Evolutionary conservation across 2,113 vertebrate species (phyloP).

Genomic region (Marmota flaviventris): DNA sequence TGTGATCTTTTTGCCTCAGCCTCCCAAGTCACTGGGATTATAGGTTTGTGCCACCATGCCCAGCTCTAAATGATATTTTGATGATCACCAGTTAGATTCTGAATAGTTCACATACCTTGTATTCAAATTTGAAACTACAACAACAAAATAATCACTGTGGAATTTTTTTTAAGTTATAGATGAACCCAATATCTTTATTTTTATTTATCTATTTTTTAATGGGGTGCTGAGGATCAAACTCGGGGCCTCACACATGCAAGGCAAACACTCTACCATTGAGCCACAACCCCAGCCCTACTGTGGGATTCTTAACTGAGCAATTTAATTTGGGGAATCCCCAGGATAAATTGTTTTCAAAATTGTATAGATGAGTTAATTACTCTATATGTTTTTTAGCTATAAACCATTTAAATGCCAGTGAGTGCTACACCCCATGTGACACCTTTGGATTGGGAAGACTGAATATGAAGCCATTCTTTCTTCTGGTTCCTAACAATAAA

Average conservation of each 20-base stretch:
- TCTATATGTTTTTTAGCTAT: not conserved
- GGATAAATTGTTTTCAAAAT: not conserved
- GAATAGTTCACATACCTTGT: not conserved
- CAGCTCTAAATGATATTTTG: not conserved
- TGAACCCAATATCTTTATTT: too few species aligned
- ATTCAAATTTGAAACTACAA: conserved; percentile 33
- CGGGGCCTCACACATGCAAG: too few species aligned
- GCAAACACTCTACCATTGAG: too few species aligned
- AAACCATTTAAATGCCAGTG: not conserved
- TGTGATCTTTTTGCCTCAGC: too few species aligned
- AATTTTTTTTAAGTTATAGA: not conserved
- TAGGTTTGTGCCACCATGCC: too few species aligned
- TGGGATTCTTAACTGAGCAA: not conserved
- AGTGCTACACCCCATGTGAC: not conserved
- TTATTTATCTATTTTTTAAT: too few species aligned
- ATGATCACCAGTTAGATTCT: not conserved
- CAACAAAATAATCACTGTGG: not conserved
- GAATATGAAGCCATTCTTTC: conserved; percentile 29
- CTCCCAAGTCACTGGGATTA: too few species aligned
- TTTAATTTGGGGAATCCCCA: not conserved
- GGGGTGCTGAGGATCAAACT: too few species aligned
- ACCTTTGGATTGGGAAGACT: not conserved
- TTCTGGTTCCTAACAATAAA: not conserved
- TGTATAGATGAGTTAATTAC: not conserved
- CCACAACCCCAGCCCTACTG: too few species aligned